phyloP scores from a whole-genome alignment of 1,140 invertebrate genomes.

The Cotesia chilonis region DNA sequence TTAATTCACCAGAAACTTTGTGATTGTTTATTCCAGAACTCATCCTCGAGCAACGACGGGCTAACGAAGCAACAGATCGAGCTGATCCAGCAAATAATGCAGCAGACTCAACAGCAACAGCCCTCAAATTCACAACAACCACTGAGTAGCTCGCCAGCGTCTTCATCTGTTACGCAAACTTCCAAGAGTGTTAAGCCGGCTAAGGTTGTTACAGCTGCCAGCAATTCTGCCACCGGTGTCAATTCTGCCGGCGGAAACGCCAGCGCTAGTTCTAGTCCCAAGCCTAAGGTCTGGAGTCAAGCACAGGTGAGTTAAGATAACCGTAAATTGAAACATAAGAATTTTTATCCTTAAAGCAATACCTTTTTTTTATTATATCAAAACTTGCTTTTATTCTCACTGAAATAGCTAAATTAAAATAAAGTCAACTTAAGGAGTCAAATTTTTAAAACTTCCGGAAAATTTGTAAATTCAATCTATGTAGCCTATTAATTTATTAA shows the following conservation, averaged over 20 bases:
- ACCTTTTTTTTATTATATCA: too few species aligned
- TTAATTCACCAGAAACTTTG: not conserved
- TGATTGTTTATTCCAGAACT: constrained; percentile 53
- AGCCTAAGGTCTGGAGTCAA: constrained; percentile 62
- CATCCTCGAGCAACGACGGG: constrained; percentile 70
- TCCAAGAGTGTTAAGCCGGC: constrained; percentile 54
- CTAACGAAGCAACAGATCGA: constrained; percentile 78
- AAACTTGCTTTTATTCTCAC: too few species aligned
- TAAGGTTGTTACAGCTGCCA: constrained; percentile 50
- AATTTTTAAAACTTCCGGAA: too few species aligned
- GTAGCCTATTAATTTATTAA: too few species aligned
- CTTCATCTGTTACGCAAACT: constrained; percentile 50
- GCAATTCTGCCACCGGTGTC: constrained; percentile 46
- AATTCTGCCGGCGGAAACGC: constrained; percentile 41
- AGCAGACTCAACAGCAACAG: constrained; percentile 71
- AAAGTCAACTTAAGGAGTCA: too few species aligned
- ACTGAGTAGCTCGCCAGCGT: constrained; percentile 43
- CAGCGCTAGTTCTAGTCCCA: constrained; percentile 57
- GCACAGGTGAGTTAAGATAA: constrained; percentile 50
- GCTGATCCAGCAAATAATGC: constrained; percentile 81
- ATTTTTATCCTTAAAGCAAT: too few species aligned
- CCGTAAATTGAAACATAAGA: too few species aligned
- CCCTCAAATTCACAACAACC: constrained; percentile 46
- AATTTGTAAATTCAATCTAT: too few species aligned
- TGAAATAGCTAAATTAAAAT: too few species aligned